Conservation (phyloP, 1,140 invertebrate genomes). For the Zaprionus inermis region DNA sequence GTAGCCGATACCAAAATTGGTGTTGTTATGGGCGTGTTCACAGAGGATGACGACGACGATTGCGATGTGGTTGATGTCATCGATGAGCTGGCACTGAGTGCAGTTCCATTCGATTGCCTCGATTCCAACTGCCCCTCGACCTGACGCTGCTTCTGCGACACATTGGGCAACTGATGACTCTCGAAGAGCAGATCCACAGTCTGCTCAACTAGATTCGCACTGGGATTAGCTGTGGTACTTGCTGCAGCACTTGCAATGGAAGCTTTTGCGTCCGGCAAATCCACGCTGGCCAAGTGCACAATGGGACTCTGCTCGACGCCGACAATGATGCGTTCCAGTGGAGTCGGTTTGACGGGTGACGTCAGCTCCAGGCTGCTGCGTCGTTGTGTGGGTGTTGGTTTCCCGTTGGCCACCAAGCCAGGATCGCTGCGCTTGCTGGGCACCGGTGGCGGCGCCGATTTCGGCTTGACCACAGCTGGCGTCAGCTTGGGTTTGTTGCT, state of each 20-base stretch:
- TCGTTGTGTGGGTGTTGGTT: slow-evolving; percentile 64
- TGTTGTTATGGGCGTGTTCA: slow-evolving; percentile 64
- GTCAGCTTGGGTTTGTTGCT: slow-evolving; percentile 62
- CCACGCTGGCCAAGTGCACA: slow-evolving; percentile 74
- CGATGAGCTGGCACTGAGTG: slow-evolving; percentile 63
- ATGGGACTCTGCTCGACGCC: slow-evolving; percentile 69
- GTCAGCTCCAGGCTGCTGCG: slow-evolving; percentile 62
- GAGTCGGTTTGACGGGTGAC: slow-evolving; percentile 59
- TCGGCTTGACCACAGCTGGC: slow-evolving; percentile 51
- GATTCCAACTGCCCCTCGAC: slow-evolving; percentile 17
- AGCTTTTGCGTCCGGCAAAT: slow-evolving; percentile 64
- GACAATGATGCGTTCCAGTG: slow-evolving; percentile 76
- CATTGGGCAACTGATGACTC: slow-evolving; percentile 78
- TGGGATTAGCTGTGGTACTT: slow-evolving; percentile 2
- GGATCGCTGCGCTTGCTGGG: slow-evolving; percentile 68
- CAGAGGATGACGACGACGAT: slow-evolving; percentile 47
- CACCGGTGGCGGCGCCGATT: slow-evolving; percentile 66
- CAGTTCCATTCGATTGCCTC: slow-evolving; percentile 25
- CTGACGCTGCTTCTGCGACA: slow-evolving; percentile 18
- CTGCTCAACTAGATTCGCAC: slow-evolving; percentile 31
- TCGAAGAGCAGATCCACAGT: slow-evolving; percentile 68
- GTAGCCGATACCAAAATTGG: slow-evolving; percentile 77
- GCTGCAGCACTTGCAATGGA: not conserved
- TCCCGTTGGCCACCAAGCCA: slow-evolving; percentile 4
- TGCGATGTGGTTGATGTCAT: slow-evolving; percentile 50